Evolutionary conservation across 2,113 vertebrate species (phyloP).

Genomic region (Zosterops borbonicus): DNA sequence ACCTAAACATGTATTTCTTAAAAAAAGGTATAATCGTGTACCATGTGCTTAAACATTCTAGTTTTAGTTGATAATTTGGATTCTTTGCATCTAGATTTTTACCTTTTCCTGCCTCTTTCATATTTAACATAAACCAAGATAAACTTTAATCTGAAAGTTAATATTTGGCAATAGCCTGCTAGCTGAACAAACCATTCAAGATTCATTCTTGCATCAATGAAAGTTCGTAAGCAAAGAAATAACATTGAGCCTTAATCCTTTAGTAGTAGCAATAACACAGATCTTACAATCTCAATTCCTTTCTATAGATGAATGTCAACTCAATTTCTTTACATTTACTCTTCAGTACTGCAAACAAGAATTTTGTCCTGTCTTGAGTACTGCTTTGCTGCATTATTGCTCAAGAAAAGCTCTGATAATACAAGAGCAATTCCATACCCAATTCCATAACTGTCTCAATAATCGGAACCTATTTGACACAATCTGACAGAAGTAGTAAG

Average conservation of each 20-base stretch:
- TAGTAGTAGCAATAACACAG: neutral
- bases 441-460: neutral
- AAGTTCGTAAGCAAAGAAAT: neutral
- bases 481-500: neutral
- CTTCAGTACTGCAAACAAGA: neutral
- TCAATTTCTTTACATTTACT: neutral
- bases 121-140: neutral
- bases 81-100: neutral
- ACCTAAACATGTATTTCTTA: neutral
- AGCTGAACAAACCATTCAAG: neutral
- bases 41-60: neutral
- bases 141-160: neutral
- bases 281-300: neutral
- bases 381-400: neutral
- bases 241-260: neutral
- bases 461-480: neutral
- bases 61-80: neutral
- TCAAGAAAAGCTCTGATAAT: neutral
- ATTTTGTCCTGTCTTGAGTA: neutral
- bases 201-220: neutral
- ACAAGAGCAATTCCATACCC: neutral
- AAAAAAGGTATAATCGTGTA: neutral
- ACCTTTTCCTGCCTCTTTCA: neutral
- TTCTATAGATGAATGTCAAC: neutral
- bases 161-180: neutral